Evolutionary conservation across 2,888 invertebrate species (phyloP).

Genomic region (Dasypogon diadema): DNA sequence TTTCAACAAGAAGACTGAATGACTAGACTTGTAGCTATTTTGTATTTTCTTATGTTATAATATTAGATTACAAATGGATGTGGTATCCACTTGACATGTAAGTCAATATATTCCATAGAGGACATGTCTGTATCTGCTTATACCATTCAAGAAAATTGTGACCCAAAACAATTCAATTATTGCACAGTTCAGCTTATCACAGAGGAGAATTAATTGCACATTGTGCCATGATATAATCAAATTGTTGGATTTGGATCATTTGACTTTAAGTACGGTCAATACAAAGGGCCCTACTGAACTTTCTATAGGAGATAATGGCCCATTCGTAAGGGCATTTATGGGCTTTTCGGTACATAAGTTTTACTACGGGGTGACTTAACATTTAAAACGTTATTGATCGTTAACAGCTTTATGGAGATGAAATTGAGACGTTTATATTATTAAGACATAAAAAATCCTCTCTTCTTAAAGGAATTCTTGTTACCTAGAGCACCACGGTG

Average conservation of each 20-base stretch:
- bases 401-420: not conserved
- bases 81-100: too few species aligned
- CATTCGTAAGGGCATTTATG: constrained; percentile 24
- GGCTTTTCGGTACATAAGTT: constrained; percentile 24
- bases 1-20: too few species aligned
- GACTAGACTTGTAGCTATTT: too few species aligned
- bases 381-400: constrained; percentile 22
- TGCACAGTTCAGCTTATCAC: not conserved
- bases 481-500: not conserved
- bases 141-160: not conserved
- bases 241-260: constrained; percentile 26
- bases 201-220: not conserved
- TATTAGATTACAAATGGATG: too few species aligned
- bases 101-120: too few species aligned
- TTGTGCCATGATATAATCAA: not conserved
- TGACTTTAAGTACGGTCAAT: constrained; percentile 26
- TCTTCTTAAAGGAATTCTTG: not conserved
- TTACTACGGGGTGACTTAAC: constrained; percentile 27
- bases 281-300: not conserved
- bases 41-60: too few species aligned
- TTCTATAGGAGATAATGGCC: constrained; percentile 26
- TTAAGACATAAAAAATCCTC: not conserved
- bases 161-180: not conserved
- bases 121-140: too few species aligned
- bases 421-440: not conserved